Base-by-base conservation (phyloP, 1,140 invertebrate genomes). In the Popillia japonica region DNA sequence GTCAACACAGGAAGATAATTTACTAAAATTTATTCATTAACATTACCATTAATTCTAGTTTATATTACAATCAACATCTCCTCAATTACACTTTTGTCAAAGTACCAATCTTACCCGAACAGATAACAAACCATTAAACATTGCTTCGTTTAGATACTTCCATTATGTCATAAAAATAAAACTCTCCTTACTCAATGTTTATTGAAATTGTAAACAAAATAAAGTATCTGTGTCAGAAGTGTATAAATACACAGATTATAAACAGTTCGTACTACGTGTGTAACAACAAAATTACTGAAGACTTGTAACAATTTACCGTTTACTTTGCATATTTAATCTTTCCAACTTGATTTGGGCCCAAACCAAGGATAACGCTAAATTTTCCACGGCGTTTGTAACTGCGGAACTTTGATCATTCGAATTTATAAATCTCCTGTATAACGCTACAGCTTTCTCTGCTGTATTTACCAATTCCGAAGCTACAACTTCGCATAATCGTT, bases 131-230 rank as follows among this genome's bases (percentile, higher is more conserved):
- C 27, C 27, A 34, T 34, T 34, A 34, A n/a, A 34, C 27, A 34
- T 34, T 34, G 27, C 27, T 34, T 34, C 27, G 27, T 34, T 34
- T 34, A 34, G 27, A 34, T 34, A 34, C 27, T 34, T 34, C 27
- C 27, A 55, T 55, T 55, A 55, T 55, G 48, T 17, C 48, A n/a
- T 55, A 17, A 17, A 17, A 55, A 55, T 55, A 14, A 55, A 55
- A 17, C 48, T 17, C 14, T n/a, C 4, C 27, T 34, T 68, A 68
- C 61, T 68, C 27, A 68, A 68, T 68, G 20, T 68, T 68, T 68
- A 68, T 68, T 27, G 27, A 23, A 10, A 10, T 8, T 68, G 22
- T 68, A 68, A 68, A 68, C 61, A 68, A 68, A 68, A 68, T 68
- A 68, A 68, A 68, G 22, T 68, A 17, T 68, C 20, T 34, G 27